Base-by-base conservation (phyloP, 1,140 invertebrate genomes). In the Rhagoletis zephyria region DNA sequence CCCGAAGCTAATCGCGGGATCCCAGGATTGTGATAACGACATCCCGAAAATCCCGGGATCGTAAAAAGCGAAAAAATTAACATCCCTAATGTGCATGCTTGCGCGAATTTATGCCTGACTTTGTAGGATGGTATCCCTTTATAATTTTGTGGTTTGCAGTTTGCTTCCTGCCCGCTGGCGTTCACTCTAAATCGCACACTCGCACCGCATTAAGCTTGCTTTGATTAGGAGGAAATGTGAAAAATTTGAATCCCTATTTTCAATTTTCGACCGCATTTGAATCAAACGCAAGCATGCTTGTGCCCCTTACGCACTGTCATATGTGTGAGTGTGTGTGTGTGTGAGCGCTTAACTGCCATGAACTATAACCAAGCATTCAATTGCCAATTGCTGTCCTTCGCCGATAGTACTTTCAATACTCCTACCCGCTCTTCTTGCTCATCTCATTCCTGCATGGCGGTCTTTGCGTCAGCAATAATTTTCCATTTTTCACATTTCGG, bases 191-290 rank as follows among this genome's bases (percentile, higher is more conserved):
- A 4, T n/a, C 12, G 16, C 61, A 12, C 42, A 74, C 40, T 40
- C 10, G 74, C 48, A 12, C 5, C 4, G 16, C 3, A 56, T 59
- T 51, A 81, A 81, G 48, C 74, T 81, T 48, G 74, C 30, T 81
- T 81, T 81, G 74, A 81, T 81, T 81, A 81, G 74, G 74, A 19
- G 16, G 45, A 30, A 81, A 81, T 81, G 48, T 51, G 48, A 81
- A 81, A 81, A 81, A 56, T 81, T 16, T 30, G 74, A 81, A 81
- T 81, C 74, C 48, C 16, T 16, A 81, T 81, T 81, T 81, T 51
- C 48, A 81, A 81, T 81, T 81, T 81, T 56, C 51, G 56, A 81
- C 7, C 48, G 48, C 74, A 81, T 81, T 81, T 81, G 19, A 30
- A 56, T 12, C 48, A 42, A 0, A 56, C 48, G 12, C n/a, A 51